Evolutionary conservation across 2,113 vertebrate genomes (phyloP), one percentile per base, ranked within the genome.

Genomic region (Microtus montanus): DNA sequence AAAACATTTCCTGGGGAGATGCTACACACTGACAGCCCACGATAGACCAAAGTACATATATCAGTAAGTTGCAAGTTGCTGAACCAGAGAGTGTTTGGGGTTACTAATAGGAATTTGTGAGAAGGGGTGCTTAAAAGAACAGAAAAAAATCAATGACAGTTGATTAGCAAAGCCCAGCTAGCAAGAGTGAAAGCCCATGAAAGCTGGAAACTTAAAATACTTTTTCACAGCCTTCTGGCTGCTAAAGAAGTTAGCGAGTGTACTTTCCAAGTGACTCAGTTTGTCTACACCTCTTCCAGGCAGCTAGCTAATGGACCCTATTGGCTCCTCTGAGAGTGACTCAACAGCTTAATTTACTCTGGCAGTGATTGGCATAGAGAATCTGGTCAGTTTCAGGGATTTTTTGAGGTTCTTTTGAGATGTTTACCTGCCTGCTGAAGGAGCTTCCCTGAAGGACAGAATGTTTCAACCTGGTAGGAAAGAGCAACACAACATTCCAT

Each of bases 151-250:
- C 28, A 78, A 33, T 49, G 75, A 2, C 26, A 20, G 1, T 7
- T 19, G 30, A 35, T 35, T 15, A 20, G 17, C 47, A 35, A 79
- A 52, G 30, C 8, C 17, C 15, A 52, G 8, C 3, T 30, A 35
- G 47, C 28, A 79, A 52, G 17, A 0, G 15, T 10, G 2, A 52
- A 52, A 33, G 4, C 10, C 0, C 8, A 30, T 10, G 33, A 33
- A 74, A 20, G 7, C 15, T 19, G 33, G 8, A 79, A 52, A 33
- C 33, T 4, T 52, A 79, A 33, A 33, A 28, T 8, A 35, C 30
- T 52, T 17, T 33, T 30, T 66, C 24, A 28, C 47, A 35, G 30
- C 6, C 15, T 52, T 30, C 15, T 52, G 7, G 30, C 77, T 52
- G 15, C 30, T 78, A 2, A 49, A 33, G 7, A 49, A 28, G 3